Conservation (phyloP, 2,797 vertebrate species). For the Somateria mollissima region DNA sequence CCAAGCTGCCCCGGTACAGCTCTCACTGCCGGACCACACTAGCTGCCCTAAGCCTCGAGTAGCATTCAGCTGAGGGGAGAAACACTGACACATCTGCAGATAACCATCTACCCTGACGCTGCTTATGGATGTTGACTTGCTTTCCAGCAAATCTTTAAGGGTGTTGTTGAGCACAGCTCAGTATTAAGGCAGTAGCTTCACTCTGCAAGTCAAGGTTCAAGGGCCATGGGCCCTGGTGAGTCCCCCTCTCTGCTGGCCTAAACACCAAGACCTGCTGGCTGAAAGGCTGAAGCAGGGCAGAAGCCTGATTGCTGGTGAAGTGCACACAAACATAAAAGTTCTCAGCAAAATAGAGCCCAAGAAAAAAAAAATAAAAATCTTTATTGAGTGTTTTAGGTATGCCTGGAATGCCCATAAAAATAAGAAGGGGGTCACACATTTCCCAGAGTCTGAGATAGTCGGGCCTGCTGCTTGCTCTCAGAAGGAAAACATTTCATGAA, state of each 20-base stretch:
- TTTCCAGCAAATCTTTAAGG: not conserved
- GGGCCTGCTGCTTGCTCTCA: not conserved
- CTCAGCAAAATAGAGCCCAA: not conserved
- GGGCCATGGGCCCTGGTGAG: not conserved
- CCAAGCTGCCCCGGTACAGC: not conserved
- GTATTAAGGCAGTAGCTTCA: not conserved
- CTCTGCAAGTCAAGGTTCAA: not conserved
- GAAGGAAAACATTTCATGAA: not conserved
- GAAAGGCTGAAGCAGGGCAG: not conserved
- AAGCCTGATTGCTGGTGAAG: not conserved
- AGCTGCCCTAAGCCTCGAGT: accelerated
- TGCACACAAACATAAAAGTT: not conserved
- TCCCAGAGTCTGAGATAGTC: slow-evolving; percentile 5
- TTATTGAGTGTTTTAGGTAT: not conserved
- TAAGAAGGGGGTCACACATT: slow-evolving; percentile 44
- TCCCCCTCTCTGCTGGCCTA: not conserved
- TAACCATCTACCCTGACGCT: accelerated
- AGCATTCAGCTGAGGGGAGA: not conserved
- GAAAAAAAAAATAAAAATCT: not conserved
- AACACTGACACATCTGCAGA: not conserved
- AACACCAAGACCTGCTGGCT: not conserved
- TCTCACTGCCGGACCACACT: accelerated
- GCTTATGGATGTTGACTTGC: not conserved
- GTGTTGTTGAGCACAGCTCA: not conserved
- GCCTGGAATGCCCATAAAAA: slow-evolving; percentile 59